Evolutionary conservation across 2,797 vertebrate genomes (phyloP), one percentile per base, ranked within the genome.

Genomic region (Lithobates sylvaticus): DNA sequence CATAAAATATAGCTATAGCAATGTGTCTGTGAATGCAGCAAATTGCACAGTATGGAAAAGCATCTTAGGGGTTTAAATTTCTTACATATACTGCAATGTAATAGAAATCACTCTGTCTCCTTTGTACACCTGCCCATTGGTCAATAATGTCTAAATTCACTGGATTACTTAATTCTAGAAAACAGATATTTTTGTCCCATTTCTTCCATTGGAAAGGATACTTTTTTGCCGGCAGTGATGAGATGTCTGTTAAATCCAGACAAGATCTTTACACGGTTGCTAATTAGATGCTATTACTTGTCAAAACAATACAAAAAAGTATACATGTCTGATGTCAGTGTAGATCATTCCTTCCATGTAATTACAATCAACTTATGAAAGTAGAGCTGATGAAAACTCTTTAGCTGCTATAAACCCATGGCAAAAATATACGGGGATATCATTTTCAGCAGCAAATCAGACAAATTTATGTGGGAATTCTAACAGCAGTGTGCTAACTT

Each of bases 301-400:
- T 64, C 69, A 85, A 78, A 78, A 71, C 68, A 85, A 64, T 79
- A 42, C 39, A 44, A 54, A 84, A 72, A 78, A 67, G 75, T 84
- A 84, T 78, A 76, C 27, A 34, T 77, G 42, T 42, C 68, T 84
- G 67, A 84, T 84, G 74, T 84, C 68, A 73, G 54, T 7, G 54
- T 64, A 65, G 76, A 72, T 76, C 72, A 78, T 71, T 58, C 34
- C 83, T 77, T 32, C 84, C 79, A 64, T 85, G 77, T 85, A 85
- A 85, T 85, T 85, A 85, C 42, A 85, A 85, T 85, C 84, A 85
- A 74, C 84, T 67, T 36, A 58, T 74, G 70, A 85, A 73, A 73
- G 61, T 73, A 47, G 42, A 44, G 36, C 36, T 85, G 83, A 85
- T 85, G 83, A 79, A 64, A 85, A 72, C 36, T 70, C 80, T 50